Percentiles rank a stretch among this genome's conserved stretches.
Evolutionary conservation across 2,888 invertebrate genomes (phyloP).

Genomic region (Pachliopta kotzebuea): DNA sequence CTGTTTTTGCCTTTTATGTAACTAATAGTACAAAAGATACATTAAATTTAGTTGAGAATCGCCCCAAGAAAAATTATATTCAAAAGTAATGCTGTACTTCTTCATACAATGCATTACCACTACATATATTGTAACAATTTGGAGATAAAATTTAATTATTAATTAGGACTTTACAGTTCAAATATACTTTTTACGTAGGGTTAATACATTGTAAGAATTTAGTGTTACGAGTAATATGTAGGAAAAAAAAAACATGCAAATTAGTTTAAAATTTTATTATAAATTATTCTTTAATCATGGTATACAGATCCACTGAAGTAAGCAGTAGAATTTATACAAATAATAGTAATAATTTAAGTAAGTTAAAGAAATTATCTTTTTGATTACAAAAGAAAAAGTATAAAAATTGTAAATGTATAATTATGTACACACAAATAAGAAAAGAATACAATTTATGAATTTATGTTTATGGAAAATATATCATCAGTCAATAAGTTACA

Average conservation of each 20-base stretch:
- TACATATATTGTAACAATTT: no score
- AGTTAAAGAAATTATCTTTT: background rate
- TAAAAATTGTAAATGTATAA: constrained; percentile 6
- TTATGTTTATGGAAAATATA: constrained; percentile 36
- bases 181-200: no score
- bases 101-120: no score
- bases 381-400: constrained; percentile 12
- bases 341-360: constrained; percentile 9
- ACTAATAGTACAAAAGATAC: no score
- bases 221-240: no score
- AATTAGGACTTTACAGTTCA: no score
- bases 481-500: constrained; percentile 60
- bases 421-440: background rate
- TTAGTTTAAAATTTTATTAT: constrained; percentile 26
- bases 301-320: constrained; percentile 30
- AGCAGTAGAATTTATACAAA: constrained; percentile 26
- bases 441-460: constrained; percentile 3
- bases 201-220: no score
- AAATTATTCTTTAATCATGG: constrained; percentile 29
- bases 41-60: no score
- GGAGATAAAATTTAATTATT: no score
- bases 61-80: no score
- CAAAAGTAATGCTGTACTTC: no score
- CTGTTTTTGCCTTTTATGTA: no score
- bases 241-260: background rate